Evolutionary conservation across 2,888 invertebrate species (phyloP).

Genomic region (Drosophila barbarae): DNA sequence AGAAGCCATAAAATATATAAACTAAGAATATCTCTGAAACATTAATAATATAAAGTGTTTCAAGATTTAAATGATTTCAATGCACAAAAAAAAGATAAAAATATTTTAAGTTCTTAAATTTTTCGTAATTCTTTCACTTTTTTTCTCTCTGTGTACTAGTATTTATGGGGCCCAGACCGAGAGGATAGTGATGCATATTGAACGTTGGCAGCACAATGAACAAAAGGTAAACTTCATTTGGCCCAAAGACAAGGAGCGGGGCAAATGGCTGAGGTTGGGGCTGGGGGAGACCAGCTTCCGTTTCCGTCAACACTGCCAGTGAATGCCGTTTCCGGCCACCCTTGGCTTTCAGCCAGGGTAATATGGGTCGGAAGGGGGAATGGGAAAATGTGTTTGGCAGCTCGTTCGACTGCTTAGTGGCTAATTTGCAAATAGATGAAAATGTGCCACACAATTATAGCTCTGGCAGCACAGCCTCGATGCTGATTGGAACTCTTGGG

Average conservation of each 20-base stretch:
- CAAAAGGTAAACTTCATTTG: slow-evolving; percentile 49
- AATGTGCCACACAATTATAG: slow-evolving; percentile 43
- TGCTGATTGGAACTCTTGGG: slow-evolving; percentile 33
- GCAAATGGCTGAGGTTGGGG: slow-evolving; percentile 21
- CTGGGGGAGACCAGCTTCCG: slow-evolving; percentile 51
- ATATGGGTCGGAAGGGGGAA: slow-evolving; percentile 14
- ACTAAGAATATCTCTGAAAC: too few relatives aligned
- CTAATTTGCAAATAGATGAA: slow-evolving; percentile 61
- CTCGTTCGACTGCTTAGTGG: slow-evolving; percentile 57
- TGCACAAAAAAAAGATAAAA: too few relatives aligned
- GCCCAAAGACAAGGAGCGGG: slow-evolving; percentile 27
- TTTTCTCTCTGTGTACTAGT: slow-evolving; percentile 12
- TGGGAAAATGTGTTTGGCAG: slow-evolving; percentile 36
- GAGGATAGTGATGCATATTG: slow-evolving; percentile 22
- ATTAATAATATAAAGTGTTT: too few relatives aligned
- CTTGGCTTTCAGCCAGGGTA: slow-evolving; percentile 19
- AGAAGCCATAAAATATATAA: background rate
- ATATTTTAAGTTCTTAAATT: background rate
- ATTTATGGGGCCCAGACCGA: slow-evolving; percentile 29
- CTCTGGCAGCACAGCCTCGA: slow-evolving; percentile 8
- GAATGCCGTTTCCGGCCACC: slow-evolving; percentile 52
- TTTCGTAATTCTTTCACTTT: too few relatives aligned
- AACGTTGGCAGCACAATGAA: slow-evolving; percentile 38
- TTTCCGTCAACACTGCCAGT: slow-evolving; percentile 56
- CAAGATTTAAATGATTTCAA: too few relatives aligned